Base-by-base conservation (phyloP, 1,140 invertebrate genomes). In the Thaumatotibia leucotreta region DNA sequence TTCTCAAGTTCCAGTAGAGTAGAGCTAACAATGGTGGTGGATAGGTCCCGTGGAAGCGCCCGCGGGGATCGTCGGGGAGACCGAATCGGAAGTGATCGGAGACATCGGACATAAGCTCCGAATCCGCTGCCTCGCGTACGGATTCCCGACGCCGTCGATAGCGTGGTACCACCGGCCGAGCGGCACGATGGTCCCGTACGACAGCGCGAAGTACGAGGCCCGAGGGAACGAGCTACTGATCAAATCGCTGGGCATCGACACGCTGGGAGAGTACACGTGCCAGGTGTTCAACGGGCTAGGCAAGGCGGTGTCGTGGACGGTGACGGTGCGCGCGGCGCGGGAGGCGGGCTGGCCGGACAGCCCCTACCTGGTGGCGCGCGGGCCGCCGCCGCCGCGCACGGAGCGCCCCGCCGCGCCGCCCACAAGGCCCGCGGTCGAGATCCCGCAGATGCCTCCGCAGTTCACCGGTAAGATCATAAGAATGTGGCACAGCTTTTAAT, bases 201-300 rank as follows among this genome's bases (percentile, higher is more conserved):
- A 92, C 39, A 95, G 94, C 35, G 89, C 93, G 1, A 91, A 93
- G 17, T 97, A 95, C 72, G 95, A 97, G 77, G 95, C 96, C 71
- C 92, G 93, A 22, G 92, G 93, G 17, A 96, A 97, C 77, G 94
- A 95, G 0, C 91, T 98, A 2, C 90, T 94, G 35, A 96, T 98
- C 75, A 92, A 94, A 54, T 90, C 93, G 0, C 93, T 98, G 0
- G 93, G 93, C 4, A 68, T 96, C 0, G 93, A 93, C 11, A 95
- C 94, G 72, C 92, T 97, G 2, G 97, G 97, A 9, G 91, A 94
- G n/a, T 97, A 98, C 84, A 95, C 94, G 0, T 98, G 97, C 78
- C 95, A 97, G 76, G 96, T 96, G 0, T 98, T 96, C 83, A 98
- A 98, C 79, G 96, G 96, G 1, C 80, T 94, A 4, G 96, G 95